Base-by-base conservation (phyloP, 2,113 vertebrate genomes). In the Oreochromis aureus region DNA sequence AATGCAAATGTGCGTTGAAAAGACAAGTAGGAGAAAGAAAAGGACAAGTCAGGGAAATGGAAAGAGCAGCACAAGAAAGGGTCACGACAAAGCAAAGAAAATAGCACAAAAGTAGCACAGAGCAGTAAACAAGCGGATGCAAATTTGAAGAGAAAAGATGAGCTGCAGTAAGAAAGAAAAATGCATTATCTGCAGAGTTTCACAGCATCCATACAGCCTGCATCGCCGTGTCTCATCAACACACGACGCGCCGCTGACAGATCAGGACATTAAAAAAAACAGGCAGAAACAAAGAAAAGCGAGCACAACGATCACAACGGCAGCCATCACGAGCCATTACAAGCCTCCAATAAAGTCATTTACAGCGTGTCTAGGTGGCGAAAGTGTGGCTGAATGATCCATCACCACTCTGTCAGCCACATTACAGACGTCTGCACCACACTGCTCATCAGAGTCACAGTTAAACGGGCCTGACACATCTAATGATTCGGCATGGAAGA, bases 391-490 rank as follows among this genome's bases (percentile, higher is more conserved):
- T 69, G 89, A 91, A 90, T 82, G 84, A 93, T 93, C 89, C 88
- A 89, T 92, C 93, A 89, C 80, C 5, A 48, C 51, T 55, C 58
- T 81, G 91, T 90, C 92, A 83, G 87, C 85, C 55, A 66, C 85
- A 83, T 73, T 73, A 73, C 24, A 81, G 69, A 76, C 61, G 22
- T 86, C 90, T 79, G 78, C 24, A 5, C 81, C 54, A n/a, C 88
- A 51, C 27, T 78, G n/a, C 55, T 86, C 80, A 88, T 85, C 91
- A 71, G 53, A 86, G 76, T 85, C 89, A 69, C 73, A 36, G 8
- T 76, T 93, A 93, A 91, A 91, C 82, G 24, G 71, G 85, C 44
- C 91, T 80, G 95, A 92, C 91, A 87, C 79, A 13, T 88, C 80
- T 86, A 86, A 90, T 86, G 93, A 93, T 87, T 91, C 90, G 84